These are phyloP conservation scores for Acrobasis suavella DNA, from an alignment of 2,888 invertebrate genomes.

Conservation along the genomic window DNA sequence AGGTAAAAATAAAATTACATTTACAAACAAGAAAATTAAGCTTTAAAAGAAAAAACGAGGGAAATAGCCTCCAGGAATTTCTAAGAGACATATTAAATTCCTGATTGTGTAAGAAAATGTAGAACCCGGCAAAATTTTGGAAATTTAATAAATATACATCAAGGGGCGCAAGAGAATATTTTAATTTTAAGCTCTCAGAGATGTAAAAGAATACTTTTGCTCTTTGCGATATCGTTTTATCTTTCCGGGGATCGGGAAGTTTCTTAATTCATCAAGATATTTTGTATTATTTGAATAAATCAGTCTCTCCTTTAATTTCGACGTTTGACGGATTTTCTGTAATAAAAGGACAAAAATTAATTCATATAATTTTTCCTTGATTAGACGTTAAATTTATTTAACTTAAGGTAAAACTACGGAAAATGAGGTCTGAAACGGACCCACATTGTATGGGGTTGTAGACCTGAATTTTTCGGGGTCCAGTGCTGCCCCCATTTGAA, in stretches of 20 bases:
- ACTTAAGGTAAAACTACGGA: too few species aligned
- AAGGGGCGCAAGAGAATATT: slow-evolving; percentile 16
- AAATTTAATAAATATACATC: slow-evolving; percentile 23
- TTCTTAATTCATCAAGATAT: slow-evolving; percentile 7
- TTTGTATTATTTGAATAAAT: slow-evolving; percentile 5
- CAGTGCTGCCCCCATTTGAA: too few species aligned
- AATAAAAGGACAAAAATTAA: background rate
- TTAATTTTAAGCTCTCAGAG: slow-evolving; percentile 12
- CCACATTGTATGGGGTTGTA: too few species aligned
- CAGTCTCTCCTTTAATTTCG: background rate
- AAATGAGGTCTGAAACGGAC: too few species aligned
- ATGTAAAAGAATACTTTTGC: slow-evolving; percentile 16
- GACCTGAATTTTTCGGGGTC: too few species aligned
- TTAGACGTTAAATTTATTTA: too few species aligned
- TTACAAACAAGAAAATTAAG: slow-evolving; percentile 7
- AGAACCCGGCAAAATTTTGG: slow-evolving; percentile 6
- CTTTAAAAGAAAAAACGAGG: slow-evolving; percentile 1
- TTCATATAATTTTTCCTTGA: too few species aligned
- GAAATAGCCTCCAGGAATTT: slow-evolving; percentile 9
- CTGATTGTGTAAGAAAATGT: slow-evolving; percentile 17
- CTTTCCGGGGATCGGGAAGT: slow-evolving; percentile 7
- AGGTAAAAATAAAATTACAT: slow-evolving; percentile 5
- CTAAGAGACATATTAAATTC: slow-evolving; percentile 20
- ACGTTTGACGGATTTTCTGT: background rate
- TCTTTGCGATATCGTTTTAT: slow-evolving; percentile 11